Evolutionary conservation across 2,113 vertebrate species (phyloP).

Genomic region (Myxocyprinus asiaticus): DNA sequence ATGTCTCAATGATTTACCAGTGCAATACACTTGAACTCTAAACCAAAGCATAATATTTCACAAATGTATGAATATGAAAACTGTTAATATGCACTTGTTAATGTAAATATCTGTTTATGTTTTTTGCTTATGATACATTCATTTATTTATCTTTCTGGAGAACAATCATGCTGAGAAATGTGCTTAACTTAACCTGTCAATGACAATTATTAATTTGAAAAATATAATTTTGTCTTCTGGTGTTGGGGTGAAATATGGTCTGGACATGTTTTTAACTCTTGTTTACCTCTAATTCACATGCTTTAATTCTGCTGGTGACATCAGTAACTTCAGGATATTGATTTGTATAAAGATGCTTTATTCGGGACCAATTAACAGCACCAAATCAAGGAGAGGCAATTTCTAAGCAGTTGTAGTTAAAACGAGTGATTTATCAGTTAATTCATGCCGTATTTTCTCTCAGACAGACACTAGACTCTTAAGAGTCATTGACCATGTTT

Average conservation of each 20-base stretch:
- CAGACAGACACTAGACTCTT: not conserved
- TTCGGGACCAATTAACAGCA: slow-evolving; percentile 56
- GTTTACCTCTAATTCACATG: slow-evolving; percentile 43
- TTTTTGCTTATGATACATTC: too few species aligned
- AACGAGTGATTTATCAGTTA: slow-evolving; percentile 30
- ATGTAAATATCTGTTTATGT: too few species aligned
- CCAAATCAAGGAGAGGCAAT: slow-evolving; percentile 51
- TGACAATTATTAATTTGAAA: too few species aligned
- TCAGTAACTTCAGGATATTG: slow-evolving; percentile 61
- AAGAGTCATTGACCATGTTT: not conserved
- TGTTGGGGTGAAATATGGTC: not conserved
- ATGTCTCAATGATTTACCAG: too few species aligned
- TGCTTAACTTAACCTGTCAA: too few species aligned
- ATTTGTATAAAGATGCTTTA: slow-evolving; percentile 59
- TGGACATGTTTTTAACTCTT: not conserved
- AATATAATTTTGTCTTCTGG: too few species aligned
- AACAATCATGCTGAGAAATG: too few species aligned
- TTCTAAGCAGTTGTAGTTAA: slow-evolving; percentile 56
- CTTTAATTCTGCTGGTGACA: slow-evolving; percentile 49
- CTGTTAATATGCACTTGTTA: too few species aligned
- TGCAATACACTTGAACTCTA: too few species aligned
- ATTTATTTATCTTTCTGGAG: too few species aligned
- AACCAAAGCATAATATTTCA: too few species aligned
- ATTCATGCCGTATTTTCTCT: slow-evolving; percentile 31
- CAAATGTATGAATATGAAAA: too few species aligned